Conservation (phyloP, 2,888 invertebrate species). For the Volucella inanis region DNA sequence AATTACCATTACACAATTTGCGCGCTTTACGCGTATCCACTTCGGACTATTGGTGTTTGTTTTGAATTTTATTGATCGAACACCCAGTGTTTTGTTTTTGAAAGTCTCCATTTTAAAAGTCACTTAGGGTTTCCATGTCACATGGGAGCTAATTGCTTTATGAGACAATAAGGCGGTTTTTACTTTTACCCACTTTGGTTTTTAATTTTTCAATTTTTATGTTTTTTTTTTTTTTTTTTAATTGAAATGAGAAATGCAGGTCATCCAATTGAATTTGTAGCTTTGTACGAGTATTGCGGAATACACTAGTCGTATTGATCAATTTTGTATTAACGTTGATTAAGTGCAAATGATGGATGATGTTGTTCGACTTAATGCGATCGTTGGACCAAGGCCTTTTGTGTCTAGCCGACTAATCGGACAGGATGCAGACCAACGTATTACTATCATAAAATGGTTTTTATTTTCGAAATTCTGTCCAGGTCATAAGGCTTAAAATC, state of each 20-base stretch:
- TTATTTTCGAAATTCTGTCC: too few relatives aligned
- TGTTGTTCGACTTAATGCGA: slow-evolving; percentile 2
- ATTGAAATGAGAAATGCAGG: slow-evolving; percentile 67
- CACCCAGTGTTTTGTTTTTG: slow-evolving; percentile 19
- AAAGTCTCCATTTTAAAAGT: slow-evolving; percentile 17
- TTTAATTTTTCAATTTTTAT: slow-evolving; percentile 3
- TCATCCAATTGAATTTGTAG: slow-evolving; percentile 65
- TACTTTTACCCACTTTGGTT: slow-evolving; percentile 63
- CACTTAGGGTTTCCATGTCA: slow-evolving; percentile 66
- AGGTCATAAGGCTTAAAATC: too few relatives aligned
- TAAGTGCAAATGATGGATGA: slow-evolving; percentile 16
- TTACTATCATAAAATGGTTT: too few relatives aligned
- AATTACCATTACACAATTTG: slow-evolving; percentile 62
- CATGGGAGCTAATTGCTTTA: slow-evolving; percentile 28
- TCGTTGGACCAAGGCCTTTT: slow-evolving; percentile 19
- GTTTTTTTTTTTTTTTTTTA: slow-evolving; percentile 36
- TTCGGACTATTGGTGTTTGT: slow-evolving; percentile 26
- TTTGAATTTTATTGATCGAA: slow-evolving; percentile 46
- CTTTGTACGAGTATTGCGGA: slow-evolving; percentile 30
- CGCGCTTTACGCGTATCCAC: slow-evolving; percentile 33
- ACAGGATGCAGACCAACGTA: slow-evolving; percentile 1
- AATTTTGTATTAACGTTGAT: slow-evolving; percentile 42
- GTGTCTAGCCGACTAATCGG: slow-evolving; percentile 65
- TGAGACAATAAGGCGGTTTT: slow-evolving; percentile 52
- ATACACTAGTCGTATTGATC: slow-evolving; percentile 6